A percentile compares a stretch with the other conserved stretches of the same genome.
Conservation (phyloP, 2,888 invertebrate species). For the Eledona agricola region DNA sequence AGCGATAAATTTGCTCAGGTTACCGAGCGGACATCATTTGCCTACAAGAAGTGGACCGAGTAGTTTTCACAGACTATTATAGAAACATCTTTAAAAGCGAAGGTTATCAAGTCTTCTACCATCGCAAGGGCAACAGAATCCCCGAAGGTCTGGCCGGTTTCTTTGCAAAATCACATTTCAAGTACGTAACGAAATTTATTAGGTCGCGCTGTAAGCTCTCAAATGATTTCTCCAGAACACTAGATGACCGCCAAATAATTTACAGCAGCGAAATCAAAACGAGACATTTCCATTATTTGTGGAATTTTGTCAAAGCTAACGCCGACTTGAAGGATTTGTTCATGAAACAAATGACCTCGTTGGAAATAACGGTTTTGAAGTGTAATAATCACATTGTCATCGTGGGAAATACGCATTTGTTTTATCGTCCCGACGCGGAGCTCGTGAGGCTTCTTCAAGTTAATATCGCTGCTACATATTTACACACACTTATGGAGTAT, state of each 20-base stretch:
- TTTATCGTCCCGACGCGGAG: conserved; percentile 87
- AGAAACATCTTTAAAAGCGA: conserved; percentile 66
- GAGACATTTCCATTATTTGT: conserved; percentile 66
- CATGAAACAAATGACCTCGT: conserved; percentile 70
- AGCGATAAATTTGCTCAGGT: too few species aligned
- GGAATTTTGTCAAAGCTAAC: conserved; percentile 68
- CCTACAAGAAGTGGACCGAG: conserved; percentile 91
- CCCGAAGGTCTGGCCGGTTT: conserved; percentile 87
- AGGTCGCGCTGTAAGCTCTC: background rate
- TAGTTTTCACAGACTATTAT: conserved; percentile 76
- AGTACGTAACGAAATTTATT: conserved; percentile 57
- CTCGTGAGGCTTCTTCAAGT: conserved; percentile 71
- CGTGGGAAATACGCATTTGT: conserved; percentile 84
- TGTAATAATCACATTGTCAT: conserved; percentile 64
- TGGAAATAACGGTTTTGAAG: conserved; percentile 67
- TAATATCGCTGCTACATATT: conserved; percentile 60
- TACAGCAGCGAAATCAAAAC: conserved; percentile 68
- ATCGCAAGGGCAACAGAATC: conserved; percentile 76
- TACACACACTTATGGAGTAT: conserved; percentile 60
- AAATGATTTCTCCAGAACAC: conserved; percentile 23
- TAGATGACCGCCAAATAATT: conserved; percentile 61
- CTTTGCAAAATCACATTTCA: conserved; percentile 75
- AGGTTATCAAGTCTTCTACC: conserved; percentile 71
- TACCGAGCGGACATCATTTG: conserved; percentile 92
- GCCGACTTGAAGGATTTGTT: conserved; percentile 66